Base-by-base conservation (phyloP, 2,888 invertebrate species). In the Schizaphis graminum region DNA sequence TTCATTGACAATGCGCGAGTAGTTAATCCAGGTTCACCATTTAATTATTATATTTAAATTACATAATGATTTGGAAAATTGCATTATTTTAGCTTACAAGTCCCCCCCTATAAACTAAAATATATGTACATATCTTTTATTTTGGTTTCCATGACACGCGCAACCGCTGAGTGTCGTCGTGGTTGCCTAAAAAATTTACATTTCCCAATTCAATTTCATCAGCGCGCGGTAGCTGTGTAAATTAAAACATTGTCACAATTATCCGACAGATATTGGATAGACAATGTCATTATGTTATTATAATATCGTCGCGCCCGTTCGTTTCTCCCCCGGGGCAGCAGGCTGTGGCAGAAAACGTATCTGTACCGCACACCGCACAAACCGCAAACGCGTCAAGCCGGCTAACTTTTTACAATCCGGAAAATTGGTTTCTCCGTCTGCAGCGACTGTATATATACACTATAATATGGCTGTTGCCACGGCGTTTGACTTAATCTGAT, bases 321-420 rank as follows among this genome's bases (percentile, higher is more conserved):
- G 2, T 77, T 49, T 67, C 28, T 24, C 86, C 87, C 67, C 35
- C 87, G 56, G 35, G 92, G 92, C 87, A 28, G 61, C 61, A 49
- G 49, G 89, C 44, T 28, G 67, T 7, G 61, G 67, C 77, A 49
- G 67, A 26, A 91, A 91, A 91, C 84, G 26, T 41, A 91, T 84
- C 91, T 35, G 24, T 26, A 44, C 44, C 85, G 41, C 61, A 28
- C 57, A 16, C 57, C 41, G 44, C 89, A 47, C 77, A 35, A 77
- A 77, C 77, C 77, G 35, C 77, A 77, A 77, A 21, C 53, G 35
- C 53, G 21, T 26, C 49, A 56, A 84, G 35, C 87, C 67, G 92
- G 8, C 84, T 93, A 93, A 94, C 93, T 94, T 94, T 93, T 94
- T 94, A 94, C 90, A 90, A 94, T 90, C 90, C 49, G 61, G 93